Base-by-base conservation (phyloP, 2,113 vertebrate species). In the Gobio gobio region DNA sequence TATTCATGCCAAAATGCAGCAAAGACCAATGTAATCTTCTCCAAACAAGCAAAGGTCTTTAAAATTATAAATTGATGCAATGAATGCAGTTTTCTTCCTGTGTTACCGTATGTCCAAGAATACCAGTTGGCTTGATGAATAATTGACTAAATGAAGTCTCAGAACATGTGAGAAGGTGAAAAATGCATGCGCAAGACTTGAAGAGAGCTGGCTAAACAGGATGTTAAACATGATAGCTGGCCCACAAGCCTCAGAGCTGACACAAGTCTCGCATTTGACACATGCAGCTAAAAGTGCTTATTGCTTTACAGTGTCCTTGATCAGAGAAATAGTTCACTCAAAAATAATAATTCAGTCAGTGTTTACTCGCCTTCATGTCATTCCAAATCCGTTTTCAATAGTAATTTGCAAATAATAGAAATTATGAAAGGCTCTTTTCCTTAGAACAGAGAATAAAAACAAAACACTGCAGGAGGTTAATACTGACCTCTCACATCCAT, bases 121-220 rank as follows among this genome's bases (percentile, higher is more conserved):
- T 74, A 83, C 77, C 18, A 56, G 58, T 66, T 26, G 43, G 58
- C 83, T 74, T 49, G 47, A 82, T 87, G 83, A 87, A 87, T 82
- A 84, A 89, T 86, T 86, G 86, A 83, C 70, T 75, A 54, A 26
- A 29, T 40, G 63, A 54, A 63, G 56, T 47, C 83, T 49, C 80
- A 20, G 72, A 77, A 63, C 47, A 85, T 83, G 79, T 51, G 40
- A 70, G 36, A 77, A 63, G 51, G 70, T 87, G 79, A 76, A 77
- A 87, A 89, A 86, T 85, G 80, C 75, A 85, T 61, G 81, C 58
- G 56, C 77, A 78, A 79, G 78, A 61, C 66, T 79, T 84, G 36
- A 29, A 79, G 66, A 82, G 36, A 82, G 73, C 63, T n/a, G 74
- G 43, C 77, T 47, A 78, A 86, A 86, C 85, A 85, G 66, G 83